Evolutionary conservation across 2,113 vertebrate genomes (phyloP).

Genomic region (Probosciger aterrimus): DNA sequence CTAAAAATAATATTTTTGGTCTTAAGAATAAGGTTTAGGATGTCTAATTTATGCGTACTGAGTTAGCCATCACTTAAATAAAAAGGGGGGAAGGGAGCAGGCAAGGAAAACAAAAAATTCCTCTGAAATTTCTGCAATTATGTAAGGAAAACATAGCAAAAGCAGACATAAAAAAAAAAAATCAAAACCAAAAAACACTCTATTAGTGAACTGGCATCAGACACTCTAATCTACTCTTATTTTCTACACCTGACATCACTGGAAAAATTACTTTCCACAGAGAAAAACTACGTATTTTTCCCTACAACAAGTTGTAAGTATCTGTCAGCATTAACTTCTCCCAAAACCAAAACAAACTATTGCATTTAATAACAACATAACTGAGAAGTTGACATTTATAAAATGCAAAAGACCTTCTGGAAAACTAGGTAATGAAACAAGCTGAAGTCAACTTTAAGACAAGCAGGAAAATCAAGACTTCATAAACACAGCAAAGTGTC

Average conservation of each 20-base stretch:
- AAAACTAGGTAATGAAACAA: neutral
- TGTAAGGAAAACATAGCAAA: neutral
- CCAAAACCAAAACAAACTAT: neutral
- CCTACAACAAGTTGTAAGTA: neutral
- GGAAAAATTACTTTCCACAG: neutral
- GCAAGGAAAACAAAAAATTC: neutral
- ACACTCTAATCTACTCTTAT: neutral
- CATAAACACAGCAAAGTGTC: neutral
- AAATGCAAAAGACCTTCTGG: neutral
- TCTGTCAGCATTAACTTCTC: neutral
- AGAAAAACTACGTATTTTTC: neutral
- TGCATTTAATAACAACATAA: neutral
- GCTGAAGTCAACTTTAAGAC: neutral
- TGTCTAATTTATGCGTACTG: neutral
- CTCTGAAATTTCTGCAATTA: neutral
- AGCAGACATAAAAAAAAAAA: neutral
- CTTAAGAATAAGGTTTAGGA: neutral
- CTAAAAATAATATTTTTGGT: neutral
- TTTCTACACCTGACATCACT: neutral
- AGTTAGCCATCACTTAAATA: neutral
- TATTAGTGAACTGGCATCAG: neutral
- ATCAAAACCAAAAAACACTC: neutral
- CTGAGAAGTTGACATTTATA: neutral
- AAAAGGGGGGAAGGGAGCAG: fast-evolving
- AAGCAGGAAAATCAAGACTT: neutral